Conservation (phyloP, 2,888 invertebrate species). For the Oeneis ivallda region DNA sequence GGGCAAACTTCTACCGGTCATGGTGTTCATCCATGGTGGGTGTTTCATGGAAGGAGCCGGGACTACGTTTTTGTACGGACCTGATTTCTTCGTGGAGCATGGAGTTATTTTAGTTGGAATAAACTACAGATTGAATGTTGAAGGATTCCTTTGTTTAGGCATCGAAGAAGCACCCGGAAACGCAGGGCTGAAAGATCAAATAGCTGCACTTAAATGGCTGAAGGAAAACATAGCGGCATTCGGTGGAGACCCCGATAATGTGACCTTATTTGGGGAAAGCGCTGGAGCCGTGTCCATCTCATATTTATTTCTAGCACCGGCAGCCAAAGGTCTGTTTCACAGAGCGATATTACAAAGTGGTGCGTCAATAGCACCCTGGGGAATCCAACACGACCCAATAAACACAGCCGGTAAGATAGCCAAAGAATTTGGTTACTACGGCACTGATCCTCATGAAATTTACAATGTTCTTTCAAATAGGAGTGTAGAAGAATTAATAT, state of each 20-base stretch:
- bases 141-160: constrained; percentile 84
- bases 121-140: constrained; percentile 81
- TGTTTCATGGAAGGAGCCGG: constrained; percentile 83
- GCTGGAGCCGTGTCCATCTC: constrained; percentile 73
- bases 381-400: constrained; percentile 64
- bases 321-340: constrained; percentile 67
- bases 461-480: constrained; percentile 60
- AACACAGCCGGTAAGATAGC: constrained; percentile 60
- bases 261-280: constrained; percentile 74
- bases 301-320: constrained; percentile 60
- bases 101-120: constrained; percentile 82
- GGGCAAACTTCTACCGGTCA: constrained; percentile 72
- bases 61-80: constrained; percentile 81
- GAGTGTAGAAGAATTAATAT: constrained; percentile 58
- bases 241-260: constrained; percentile 67
- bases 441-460: constrained; percentile 63
- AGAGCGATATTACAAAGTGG: constrained; percentile 72
- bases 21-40: constrained; percentile 85
- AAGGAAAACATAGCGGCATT: constrained; percentile 65
- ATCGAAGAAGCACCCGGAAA: constrained; percentile 85
- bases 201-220: constrained; percentile 71
- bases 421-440: constrained; percentile 63
- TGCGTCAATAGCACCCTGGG: constrained; percentile 68
- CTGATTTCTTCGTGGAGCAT: constrained; percentile 81
- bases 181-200: constrained; percentile 81